phyloP scores from a whole-genome alignment of 2,888 invertebrate species.

The Mythimna vitellina region DNA sequence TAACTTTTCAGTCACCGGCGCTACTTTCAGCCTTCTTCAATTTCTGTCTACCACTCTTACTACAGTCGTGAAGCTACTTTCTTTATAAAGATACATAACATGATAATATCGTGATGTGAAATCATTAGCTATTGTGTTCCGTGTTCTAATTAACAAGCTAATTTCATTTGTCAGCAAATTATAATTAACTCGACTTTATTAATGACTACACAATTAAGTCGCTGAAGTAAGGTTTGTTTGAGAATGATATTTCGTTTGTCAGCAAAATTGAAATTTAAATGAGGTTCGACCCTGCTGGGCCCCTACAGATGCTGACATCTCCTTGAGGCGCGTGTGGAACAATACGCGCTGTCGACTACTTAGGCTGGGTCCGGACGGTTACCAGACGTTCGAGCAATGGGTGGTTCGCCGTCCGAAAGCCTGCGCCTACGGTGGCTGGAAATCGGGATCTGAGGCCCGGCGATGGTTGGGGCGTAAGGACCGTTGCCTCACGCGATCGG shows the following conservation, averaged over 20 bases:
- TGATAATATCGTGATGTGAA: constrained; percentile 27
- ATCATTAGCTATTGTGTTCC: constrained; percentile 21
- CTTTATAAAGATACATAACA: constrained; percentile 13
- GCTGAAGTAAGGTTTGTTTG: not conserved
- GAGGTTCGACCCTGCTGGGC: no score
- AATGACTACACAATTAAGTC: constrained; percentile 1
- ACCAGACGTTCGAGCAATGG: no score
- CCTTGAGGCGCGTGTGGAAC: no score
- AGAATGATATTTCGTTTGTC: constrained; percentile 1
- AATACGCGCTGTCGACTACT: no score
- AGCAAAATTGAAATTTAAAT: not conserved
- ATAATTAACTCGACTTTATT: constrained; percentile 31
- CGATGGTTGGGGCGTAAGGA: no score
- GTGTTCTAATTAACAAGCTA: constrained; percentile 29
- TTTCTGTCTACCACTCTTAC: not conserved
- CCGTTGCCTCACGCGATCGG: no score
- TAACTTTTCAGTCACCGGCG: not conserved
- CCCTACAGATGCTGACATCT: no score
- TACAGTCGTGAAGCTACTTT: constrained; percentile 10
- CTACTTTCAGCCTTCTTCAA: not conserved
- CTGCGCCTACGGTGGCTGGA: no score
- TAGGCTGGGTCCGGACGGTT: no score
- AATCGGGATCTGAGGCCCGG: no score
- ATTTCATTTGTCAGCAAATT: constrained; percentile 41
- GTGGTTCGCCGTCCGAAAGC: no score